Evolutionary conservation across 2,797 vertebrate species (phyloP), one percentile per base, ranked within the genome.

Genomic region (Microhierax caerulescens): DNA sequence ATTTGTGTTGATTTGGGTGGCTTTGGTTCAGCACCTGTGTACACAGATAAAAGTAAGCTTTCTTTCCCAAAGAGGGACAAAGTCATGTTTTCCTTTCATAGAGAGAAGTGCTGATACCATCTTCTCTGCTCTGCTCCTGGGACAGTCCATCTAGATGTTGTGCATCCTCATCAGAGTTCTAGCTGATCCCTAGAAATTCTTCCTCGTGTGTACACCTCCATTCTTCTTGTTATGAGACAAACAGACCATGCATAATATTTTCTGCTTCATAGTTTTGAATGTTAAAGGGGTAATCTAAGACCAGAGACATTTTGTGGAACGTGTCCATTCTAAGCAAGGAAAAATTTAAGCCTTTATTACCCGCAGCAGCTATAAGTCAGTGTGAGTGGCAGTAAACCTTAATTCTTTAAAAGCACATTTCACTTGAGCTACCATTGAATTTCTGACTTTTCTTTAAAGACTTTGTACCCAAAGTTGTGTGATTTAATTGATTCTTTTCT

Each of bases 1-100:
- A 97, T 96, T 97, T 97, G 93, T 80, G 37, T 83, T 95, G 70
- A 95, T 95, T 95, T 96, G 78, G 87, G 51, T 34, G 41, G 34
- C 64, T 93, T 94, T 92, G 88, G 83, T 67, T 70, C 70, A 70
- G 56, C 67, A 53, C 50, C 64, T 70, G 48, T 85, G 86, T 82
- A 93, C 88, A 94, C 70, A 91, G 56, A 59, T 14, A 36, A 75
- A 95, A 85, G 43, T 22, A 77, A 84, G 28, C 2, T 36, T 64
- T 70, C 67, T 80, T 80, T 7, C 18, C 74, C n/a, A 41, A 32
- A 36, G 85, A 50, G 77, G 80, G 64, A 56, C 70, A 94, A 94
- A 96, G 78, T 80, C 11, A 7, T 82, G 36, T 92, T 94, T 96
- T 95, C 41, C 37, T 92, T 95, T 92, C 74, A 36, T 91, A 93